These are phyloP conservation scores for Bedellia somnulentella DNA, from an alignment of 2,888 invertebrate species.

Conservation along the genomic window DNA sequence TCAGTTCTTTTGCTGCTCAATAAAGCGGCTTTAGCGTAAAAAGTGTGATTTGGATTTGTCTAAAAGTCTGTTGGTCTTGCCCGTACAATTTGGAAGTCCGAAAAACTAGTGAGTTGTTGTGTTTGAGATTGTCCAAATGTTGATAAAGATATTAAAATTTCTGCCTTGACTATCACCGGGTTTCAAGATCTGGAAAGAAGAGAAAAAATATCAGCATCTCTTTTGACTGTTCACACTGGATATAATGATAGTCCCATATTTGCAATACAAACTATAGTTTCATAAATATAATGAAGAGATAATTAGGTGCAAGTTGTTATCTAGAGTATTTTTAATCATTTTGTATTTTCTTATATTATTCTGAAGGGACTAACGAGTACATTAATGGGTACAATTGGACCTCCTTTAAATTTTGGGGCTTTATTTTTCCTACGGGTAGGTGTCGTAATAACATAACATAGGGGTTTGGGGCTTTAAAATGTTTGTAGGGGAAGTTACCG, in stretches of 20 bases:
- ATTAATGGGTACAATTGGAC: too few relatives aligned
- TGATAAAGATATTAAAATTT: constrained; percentile 18
- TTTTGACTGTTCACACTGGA: not conserved
- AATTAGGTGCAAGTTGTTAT: not conserved
- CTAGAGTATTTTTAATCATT: not conserved
- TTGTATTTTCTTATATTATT: not conserved
- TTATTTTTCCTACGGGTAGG: too few relatives aligned
- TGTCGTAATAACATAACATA: too few relatives aligned
- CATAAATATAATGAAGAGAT: not conserved
- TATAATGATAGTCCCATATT: constrained; percentile 8
- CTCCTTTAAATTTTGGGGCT: too few relatives aligned
- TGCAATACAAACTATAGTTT: not conserved
- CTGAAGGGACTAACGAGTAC: too few relatives aligned
- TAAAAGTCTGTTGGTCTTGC: constrained; percentile 9
- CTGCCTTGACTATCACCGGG: constrained; percentile 38
- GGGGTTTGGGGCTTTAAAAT: too few relatives aligned
- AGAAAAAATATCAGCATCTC: not conserved
- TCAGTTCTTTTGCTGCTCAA: constrained; percentile 7
- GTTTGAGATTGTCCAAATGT: constrained; percentile 7
- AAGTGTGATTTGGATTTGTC: constrained; percentile 6
- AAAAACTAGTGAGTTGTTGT: constrained; percentile 12
- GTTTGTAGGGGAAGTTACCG: too few relatives aligned
- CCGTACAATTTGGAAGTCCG: constrained; percentile 13
- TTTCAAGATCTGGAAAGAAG: constrained; percentile 47
- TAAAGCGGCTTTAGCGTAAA: constrained; percentile 9